Percentiles rank a stretch among this genome's conserved stretches.
Conservation (phyloP, 2,113 vertebrate species). For the Caloenas nicobarica region DNA sequence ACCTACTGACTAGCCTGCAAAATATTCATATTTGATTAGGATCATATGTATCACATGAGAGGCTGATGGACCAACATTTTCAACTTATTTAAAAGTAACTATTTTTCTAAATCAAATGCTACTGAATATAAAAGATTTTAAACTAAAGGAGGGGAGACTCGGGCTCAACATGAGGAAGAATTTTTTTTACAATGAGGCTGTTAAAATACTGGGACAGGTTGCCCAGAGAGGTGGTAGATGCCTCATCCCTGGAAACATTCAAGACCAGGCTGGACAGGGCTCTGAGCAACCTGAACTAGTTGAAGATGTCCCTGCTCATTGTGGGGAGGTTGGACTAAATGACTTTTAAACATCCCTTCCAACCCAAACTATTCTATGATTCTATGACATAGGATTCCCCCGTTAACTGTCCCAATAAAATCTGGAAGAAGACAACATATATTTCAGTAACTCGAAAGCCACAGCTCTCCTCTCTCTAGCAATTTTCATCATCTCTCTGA, state of each 20-base stretch:
- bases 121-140: not conserved
- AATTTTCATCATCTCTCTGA: not conserved
- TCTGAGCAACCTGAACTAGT: no score
- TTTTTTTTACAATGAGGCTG: no score
- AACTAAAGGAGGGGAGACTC: no score
- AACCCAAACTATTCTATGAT: no score
- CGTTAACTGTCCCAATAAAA: not conserved
- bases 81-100: not conserved
- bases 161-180: no score
- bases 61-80: not conserved
- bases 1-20: not conserved
- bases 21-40: not conserved
- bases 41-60: not conserved
- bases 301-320: no score
- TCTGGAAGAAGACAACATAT: not conserved
- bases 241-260: no score
- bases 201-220: no score
- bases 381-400: not conserved
- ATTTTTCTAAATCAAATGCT: not conserved
- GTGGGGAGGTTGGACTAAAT: no score
- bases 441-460: not conserved
- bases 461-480: not conserved
- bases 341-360: no score
- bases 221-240: no score
- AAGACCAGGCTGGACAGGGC: no score